A percentile compares a stretch with the other conserved stretches of the same genome.
Conservation (phyloP, 2,888 invertebrate species). For the Drosophila formosana region DNA sequence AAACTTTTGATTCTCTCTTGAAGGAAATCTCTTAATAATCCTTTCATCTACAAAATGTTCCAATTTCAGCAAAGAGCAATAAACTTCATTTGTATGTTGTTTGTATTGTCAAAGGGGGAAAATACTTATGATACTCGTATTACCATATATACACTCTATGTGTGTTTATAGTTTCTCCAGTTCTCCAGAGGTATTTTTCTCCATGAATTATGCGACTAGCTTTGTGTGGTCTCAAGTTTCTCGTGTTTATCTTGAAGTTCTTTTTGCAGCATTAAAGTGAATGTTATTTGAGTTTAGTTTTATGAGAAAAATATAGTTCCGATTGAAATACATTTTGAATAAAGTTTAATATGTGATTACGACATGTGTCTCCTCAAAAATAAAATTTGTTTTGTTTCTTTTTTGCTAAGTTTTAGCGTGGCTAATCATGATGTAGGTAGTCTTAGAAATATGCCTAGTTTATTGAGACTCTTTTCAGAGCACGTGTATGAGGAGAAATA, state of each 20-base stretch:
- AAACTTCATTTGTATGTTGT: conserved; percentile 36
- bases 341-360: too few species aligned
- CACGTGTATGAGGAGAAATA: neutral
- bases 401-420: neutral
- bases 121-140: conserved; percentile 4
- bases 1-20: conserved; percentile 57
- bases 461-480: neutral
- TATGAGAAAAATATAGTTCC: too few species aligned
- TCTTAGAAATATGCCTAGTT: neutral
- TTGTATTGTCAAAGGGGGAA: conserved; percentile 8
- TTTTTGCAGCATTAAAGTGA: too few species aligned
- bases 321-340: too few species aligned
- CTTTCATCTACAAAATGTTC: conserved; percentile 52
- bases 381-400: neutral
- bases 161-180: conserved; percentile 5
- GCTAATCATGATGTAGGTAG: neutral
- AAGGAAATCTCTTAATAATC: conserved; percentile 59
- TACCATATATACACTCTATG: conserved; percentile 1
- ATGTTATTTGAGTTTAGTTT: too few species aligned
- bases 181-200: neutral
- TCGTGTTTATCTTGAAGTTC: neutral
- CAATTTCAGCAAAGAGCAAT: conserved; percentile 41
- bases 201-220: neutral
- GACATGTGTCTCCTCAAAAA: too few species aligned
- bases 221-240: neutral